phyloP scores from a whole-genome alignment of 92 coral and sea anemone species.

The Epizoanthus rinbou region DNA sequence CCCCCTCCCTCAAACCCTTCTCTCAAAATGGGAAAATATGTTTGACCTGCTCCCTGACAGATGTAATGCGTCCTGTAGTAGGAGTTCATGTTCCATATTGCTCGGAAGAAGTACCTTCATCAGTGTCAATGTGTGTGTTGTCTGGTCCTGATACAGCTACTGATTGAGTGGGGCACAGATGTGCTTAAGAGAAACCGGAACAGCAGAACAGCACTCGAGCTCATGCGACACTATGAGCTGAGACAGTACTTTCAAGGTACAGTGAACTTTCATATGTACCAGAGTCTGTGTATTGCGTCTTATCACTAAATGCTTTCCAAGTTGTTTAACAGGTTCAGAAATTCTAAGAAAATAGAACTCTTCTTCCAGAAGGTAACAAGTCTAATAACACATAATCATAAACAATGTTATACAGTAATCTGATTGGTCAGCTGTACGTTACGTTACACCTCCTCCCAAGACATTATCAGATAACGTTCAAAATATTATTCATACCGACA shows the following conservation, averaged over 20 bases:
- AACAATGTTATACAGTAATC: no score
- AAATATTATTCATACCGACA: no score
- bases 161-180: constrained; percentile 98
- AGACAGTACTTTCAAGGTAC: constrained; percentile 74
- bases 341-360: no score
- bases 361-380: no score
- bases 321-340: no score
- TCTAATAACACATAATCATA: no score
- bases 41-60: neutral
- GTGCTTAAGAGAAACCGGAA: constrained; percentile 78
- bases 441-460: no score
- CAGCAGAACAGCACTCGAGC: constrained; percentile 94
- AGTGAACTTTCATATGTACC: neutral
- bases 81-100: neutral
- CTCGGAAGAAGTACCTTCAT: neutral
- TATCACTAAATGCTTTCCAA: no score
- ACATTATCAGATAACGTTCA: no score
- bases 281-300: neutral
- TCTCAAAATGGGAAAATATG: no score
- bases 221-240: constrained; percentile 89
- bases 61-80: neutral
- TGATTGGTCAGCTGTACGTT: no score
- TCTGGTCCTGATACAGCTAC: constrained; percentile 49
- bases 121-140: neutral
- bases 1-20: no score